Evolutionary conservation across 2,888 invertebrate genomes (phyloP), one percentile per base, ranked within the genome.

Genomic region (Tholera decimalis): DNA sequence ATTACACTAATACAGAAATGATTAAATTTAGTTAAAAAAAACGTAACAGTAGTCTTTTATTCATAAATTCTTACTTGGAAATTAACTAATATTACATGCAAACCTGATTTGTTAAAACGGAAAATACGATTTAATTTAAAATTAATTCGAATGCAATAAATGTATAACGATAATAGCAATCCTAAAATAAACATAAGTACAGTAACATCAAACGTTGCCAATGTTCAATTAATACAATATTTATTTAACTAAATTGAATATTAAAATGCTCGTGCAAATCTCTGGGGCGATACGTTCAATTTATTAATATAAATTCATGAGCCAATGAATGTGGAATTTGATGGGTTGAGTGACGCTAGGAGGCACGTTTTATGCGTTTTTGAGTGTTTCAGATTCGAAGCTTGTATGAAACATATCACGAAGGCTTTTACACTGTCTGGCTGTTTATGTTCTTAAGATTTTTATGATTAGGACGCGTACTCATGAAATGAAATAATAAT

Each of bases 271-370:
- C 50, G 59, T 50, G 50, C 58, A 53, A 65, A 62, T 79, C 80
- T 69, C 73, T 57, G 13, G 68, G 59, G 68, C 59, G 56, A 68
- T 79, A 66, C 64, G 60, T 61, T 69, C 66, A 57, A 69, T 79
- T 72, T 82, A 69, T 75, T 75, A 57, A 79, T 79, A 60, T 76
- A 79, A 79, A 80, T 79, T 79, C 73, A 79, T 69, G 69, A 79
- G 69, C 64, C 60, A 49, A 53, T 68, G 75, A 54, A 72, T 76
- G 59, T 72, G 51, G 59, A 78, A 67, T 56, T 62, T 72, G 53
- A 73, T 44, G 57, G 61, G 61, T 50, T 50, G 54, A 65, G 3
- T 69, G 70, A 53, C 35, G 60, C 35, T 20, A 24, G 5, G 44
- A 22, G 57, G 39, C 50, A 66, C 43, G 74, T 33, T 67, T 67